Conservation (phyloP, 2,888 invertebrate species). For the Lypha dubia region DNA sequence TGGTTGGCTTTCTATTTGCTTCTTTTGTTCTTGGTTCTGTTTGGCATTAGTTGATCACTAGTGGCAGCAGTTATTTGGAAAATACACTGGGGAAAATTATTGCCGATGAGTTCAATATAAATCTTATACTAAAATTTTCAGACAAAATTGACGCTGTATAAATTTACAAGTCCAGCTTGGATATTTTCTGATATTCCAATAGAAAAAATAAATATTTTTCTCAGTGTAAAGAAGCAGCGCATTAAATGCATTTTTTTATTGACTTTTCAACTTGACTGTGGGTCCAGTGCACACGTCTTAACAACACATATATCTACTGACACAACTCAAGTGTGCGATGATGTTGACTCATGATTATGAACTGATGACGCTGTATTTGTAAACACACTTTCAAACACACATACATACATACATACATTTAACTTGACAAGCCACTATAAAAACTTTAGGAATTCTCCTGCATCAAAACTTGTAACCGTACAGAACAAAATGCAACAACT, state of each 20-base stretch:
- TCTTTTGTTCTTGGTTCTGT: conserved; percentile 12
- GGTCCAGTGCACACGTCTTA: conserved; percentile 37
- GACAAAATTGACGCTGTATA: too few relatives aligned
- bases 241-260: conserved; percentile 40
- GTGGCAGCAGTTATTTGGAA: conserved; percentile 45
- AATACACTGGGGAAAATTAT: conserved; percentile 25
- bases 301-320: conserved; percentile 62
- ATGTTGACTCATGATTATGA: conserved; percentile 69
- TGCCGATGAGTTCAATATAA: too few relatives aligned
- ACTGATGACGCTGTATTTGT: conserved; percentile 61
- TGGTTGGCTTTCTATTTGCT: conserved; percentile 10
- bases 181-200: too few relatives aligned
- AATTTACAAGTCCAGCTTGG: too few relatives aligned
- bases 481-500: conserved; percentile 40
- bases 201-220: background rate
- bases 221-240: conserved; percentile 34
- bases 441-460: conserved; percentile 47
- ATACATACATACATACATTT: conserved; percentile 18
- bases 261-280: conserved; percentile 63
- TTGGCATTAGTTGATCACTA: conserved; percentile 28
- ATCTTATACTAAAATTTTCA: too few relatives aligned
- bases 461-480: conserved; percentile 38
- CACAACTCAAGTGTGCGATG: conserved; percentile 63
- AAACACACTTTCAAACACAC: conserved; percentile 41
- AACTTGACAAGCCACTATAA: conserved; percentile 65